These are phyloP conservation scores for Neoarius graeffei DNA, from an alignment of 2,113 vertebrate species.

Conservation along the genomic window DNA sequence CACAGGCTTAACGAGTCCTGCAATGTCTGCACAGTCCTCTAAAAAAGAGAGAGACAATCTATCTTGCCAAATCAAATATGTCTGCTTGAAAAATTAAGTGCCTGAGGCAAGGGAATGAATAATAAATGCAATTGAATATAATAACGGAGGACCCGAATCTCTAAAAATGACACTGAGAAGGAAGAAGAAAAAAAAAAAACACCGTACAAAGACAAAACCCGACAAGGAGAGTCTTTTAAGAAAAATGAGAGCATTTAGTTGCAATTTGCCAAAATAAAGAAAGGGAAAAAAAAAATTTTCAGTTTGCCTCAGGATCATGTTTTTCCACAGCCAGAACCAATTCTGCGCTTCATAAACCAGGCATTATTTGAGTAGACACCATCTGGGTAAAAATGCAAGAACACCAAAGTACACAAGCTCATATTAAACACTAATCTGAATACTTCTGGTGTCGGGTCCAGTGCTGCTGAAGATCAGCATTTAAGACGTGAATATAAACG, in stretches of 20 bases:
- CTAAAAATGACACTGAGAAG: background rate
- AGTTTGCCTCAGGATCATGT: background rate
- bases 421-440: background rate
- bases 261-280: background rate
- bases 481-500: background rate
- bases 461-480: background rate
- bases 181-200: background rate
- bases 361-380: slow-evolving; percentile 24
- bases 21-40: background rate
- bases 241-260: background rate
- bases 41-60: background rate
- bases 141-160: background rate
- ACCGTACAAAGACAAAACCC: background rate
- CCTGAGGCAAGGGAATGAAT: slow-evolving; percentile 9
- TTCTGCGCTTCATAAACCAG: slow-evolving; percentile 17
- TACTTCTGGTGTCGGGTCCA: background rate
- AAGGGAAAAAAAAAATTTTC: background rate
- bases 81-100: background rate
- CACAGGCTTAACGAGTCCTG: background rate
- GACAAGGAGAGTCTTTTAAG: background rate
- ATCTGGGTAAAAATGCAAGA: background rate
- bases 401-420: background rate
- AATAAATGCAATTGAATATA: background rate
- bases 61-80: background rate
- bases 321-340: slow-evolving; percentile 25